Base-by-base conservation (phyloP, 1,140 invertebrate species). In the Oreohelix idahoensis region DNA sequence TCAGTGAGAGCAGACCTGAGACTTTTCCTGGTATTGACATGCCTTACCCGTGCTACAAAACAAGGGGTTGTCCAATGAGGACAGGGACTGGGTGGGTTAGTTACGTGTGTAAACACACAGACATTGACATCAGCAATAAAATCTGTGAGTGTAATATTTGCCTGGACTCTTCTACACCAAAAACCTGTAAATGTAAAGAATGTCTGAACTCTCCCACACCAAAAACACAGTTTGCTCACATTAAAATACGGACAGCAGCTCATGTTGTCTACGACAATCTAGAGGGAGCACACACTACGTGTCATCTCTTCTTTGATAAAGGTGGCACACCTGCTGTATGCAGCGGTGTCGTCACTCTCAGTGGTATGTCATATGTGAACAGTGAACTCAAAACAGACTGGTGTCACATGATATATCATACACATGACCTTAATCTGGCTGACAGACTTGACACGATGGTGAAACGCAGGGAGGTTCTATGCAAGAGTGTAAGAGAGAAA, bases 261-360 rank as follows among this genome's bases (percentile, higher is more conserved):
- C 63, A 66, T 66, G 63, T 66, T 66, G 63, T 66, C 32, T 66
- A 66, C 20, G 63, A 66, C 29, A n/a, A 35, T 17, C n/a, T 66
- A 2, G 63, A 66, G 17, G 63, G n/a, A 32, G 29, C 23, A 1
- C 63, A 66, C 29, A 32, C 63, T 5, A 66, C 63, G 29, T 66
- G 63, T 35, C n/a, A 66, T 66, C 63, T 66, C 8, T 66, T 66
- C 29, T 66, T 32, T 66, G 63, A 66, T 23, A 66, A n/a, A 29
- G 63, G 63, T 32, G 29, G 8, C 32, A 66, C 63, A 32, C 63
- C 63, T 8, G 63, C 23, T 5, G 5, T 17, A 10, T 66, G 63
- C 17, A 32, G 29, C n/a, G 29, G 63, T 32, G 63, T 66, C 29
- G 17, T 66, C 63, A 66, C 63, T 32, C 29, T 66, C n/a, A 66